Conservation (phyloP, 2,888 invertebrate genomes). For the Byasa hedistus region DNA sequence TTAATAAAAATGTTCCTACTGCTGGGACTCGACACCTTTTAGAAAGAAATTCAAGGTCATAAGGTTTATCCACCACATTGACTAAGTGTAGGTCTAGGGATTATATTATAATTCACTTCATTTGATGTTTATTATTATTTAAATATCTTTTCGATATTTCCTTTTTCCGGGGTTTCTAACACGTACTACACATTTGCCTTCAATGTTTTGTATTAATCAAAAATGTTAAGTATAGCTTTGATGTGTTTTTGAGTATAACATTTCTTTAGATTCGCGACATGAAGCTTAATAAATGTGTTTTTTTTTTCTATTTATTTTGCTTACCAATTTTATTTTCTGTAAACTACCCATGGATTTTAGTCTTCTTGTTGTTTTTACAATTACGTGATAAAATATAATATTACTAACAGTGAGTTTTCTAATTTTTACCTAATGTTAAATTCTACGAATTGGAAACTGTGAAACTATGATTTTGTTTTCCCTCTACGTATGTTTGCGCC, state of each 20-base stretch:
- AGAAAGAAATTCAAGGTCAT: too few species aligned
- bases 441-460: constrained; percentile 37
- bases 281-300: neutral
- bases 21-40: too few species aligned
- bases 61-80: too few species aligned
- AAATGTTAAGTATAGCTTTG: neutral
- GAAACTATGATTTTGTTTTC: constrained; percentile 70
- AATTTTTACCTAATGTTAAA: neutral
- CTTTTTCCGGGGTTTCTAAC: neutral
- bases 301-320: neutral
- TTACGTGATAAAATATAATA: neutral
- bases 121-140: too few species aligned
- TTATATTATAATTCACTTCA: too few species aligned
- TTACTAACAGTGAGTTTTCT: neutral
- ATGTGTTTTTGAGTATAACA: neutral
- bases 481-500: constrained; percentile 72
- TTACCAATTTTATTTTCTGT: neutral
- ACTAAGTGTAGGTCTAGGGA: too few species aligned
- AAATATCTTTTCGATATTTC: neutral
- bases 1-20: too few species aligned
- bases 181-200: neutral
- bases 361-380: neutral
- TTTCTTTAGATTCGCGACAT: neutral
- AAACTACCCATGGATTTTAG: neutral
- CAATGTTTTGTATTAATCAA: neutral